Evolutionary conservation across 2,113 vertebrate genomes (phyloP), one percentile per base, ranked within the genome.

Genomic region (Carassius auratus): DNA sequence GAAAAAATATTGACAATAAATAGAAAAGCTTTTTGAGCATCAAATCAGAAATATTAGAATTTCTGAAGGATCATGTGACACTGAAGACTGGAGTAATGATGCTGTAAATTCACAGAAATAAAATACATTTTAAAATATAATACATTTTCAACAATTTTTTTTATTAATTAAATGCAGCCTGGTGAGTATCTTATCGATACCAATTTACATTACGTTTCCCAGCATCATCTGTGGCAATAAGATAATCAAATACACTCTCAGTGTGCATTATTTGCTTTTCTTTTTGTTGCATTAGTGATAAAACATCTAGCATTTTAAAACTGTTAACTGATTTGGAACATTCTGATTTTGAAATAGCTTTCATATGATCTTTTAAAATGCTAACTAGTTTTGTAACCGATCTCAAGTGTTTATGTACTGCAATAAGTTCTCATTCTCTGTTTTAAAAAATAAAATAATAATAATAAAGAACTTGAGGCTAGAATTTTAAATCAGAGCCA

Each of bases 401-500:
- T 55, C 50, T 55, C 52, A 55, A 55, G 17, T 23, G n/a, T 42
- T 10, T 59, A 52, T 45, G 38, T 62, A 45, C 21, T 26, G 2
- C 17, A 36, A 21, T 52, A 52, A 21, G 3, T 23, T 85, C 15
- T 21, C 50, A 26, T 85, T 23, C 75, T 69, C 76, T 62, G 23
- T 23, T 12, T 42, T 2, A 19, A 84, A 88, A 59, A 30, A 30
- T 30, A 30, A 17, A 17, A 30, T 5, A 38, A 38, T 38, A 38
- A 38, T 38, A 42, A 45, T 8, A 19, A 19, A 84, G 61, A 87
- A 86, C 90, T 84, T 73, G n/a, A n/a, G 90, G 88, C 86, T 26
- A 88, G 87, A 86, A 85, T 91, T 92, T 90, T 86, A 89, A 88
- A 91, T 88, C 87, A 85, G 84, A 36, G 87, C 91, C 88, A 48